A percentile compares a stretch with the other conserved stretches of the same genome.
Evolutionary conservation across 2,113 vertebrate species (phyloP).

Genomic region (Blennius ocellaris): DNA sequence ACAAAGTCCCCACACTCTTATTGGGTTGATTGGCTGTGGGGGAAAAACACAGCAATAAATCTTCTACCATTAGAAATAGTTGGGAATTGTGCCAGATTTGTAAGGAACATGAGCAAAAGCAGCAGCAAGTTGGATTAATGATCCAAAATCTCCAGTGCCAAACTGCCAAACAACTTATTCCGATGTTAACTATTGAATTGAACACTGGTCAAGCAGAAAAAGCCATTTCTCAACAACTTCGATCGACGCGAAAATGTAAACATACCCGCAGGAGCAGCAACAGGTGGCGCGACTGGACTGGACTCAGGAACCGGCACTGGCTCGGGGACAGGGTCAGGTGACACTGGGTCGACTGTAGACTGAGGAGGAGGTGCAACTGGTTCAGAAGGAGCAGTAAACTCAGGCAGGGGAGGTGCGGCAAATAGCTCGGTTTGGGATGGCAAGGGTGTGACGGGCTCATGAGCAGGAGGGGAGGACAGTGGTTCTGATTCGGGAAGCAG

Average conservation of each 20-base stretch:
- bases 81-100: no score
- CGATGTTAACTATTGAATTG: no score
- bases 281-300: slow-evolving; percentile 37
- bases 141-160: no score
- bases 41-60: no score
- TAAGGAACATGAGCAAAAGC: no score
- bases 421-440: slow-evolving; percentile 49
- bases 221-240: background rate
- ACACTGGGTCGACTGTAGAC: slow-evolving; percentile 52
- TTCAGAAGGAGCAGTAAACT: slow-evolving; percentile 71
- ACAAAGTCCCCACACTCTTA: no score
- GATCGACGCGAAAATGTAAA: slow-evolving; percentile 10
- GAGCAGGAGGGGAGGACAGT: slow-evolving; percentile 39
- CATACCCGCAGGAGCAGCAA: slow-evolving; percentile 71
- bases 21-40: no score
- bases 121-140: no score
- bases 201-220: background rate
- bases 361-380: slow-evolving; percentile 70
- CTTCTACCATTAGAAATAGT: no score
- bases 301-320: slow-evolving; percentile 42
- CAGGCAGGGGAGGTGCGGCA: slow-evolving; percentile 51
- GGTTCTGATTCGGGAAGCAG: slow-evolving; percentile 32
- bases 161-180: no score
- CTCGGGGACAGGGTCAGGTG: slow-evolving; percentile 48
- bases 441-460: slow-evolving; percentile 42